Conservation (phyloP, 2,113 vertebrate genomes). For the Burhinus bistriatus region DNA sequence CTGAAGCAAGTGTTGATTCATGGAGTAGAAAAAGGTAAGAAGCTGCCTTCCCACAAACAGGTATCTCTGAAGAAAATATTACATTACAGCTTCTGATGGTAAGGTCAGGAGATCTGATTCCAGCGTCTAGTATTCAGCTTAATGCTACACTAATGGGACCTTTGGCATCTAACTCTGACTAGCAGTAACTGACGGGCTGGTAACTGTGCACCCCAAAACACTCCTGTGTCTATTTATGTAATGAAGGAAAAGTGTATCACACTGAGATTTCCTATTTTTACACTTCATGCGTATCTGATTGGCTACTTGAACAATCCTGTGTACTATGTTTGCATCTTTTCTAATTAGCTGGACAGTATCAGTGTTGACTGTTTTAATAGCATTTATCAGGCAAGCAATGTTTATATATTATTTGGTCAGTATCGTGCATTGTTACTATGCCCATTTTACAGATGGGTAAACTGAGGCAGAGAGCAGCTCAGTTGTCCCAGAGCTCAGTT, state of each 20-base stretch:
- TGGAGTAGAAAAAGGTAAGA: neutral
- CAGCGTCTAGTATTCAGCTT: neutral
- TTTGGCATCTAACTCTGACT: neutral
- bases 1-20: neutral
- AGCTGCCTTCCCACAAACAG: neutral
- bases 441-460: neutral
- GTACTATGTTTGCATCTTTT: neutral
- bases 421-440: fast-evolving
- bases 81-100: neutral
- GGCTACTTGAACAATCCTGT: neutral
- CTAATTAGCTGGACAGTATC: neutral
- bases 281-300: neutral
- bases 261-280: conserved; percentile 39
- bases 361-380: neutral
- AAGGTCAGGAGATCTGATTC: conserved; percentile 16
- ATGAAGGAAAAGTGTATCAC: neutral
- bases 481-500: neutral
- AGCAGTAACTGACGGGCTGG: neutral
- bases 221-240: neutral
- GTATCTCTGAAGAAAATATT: neutral
- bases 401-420: neutral
- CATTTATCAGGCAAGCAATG: neutral
- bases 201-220: conserved; percentile 2
- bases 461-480: neutral
- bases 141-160: neutral